phyloP scores from a whole-genome alignment of 2,797 vertebrate genomes.

The Nasua narica region DNA sequence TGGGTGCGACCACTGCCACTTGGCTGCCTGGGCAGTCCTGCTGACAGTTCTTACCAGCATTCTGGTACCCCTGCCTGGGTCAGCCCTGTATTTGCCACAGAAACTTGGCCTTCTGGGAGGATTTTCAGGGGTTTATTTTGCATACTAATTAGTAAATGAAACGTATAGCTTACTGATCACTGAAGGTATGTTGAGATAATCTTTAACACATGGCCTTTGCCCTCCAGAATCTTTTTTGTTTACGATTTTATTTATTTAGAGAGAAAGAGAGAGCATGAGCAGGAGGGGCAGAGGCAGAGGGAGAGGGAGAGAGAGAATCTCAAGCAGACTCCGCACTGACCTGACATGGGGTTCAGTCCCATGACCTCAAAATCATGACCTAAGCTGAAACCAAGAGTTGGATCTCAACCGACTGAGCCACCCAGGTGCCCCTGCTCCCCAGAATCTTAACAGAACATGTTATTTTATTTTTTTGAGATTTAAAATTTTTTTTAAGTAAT shows the following conservation, averaged over 20 bases:
- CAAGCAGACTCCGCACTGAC: background rate
- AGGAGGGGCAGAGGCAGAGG: background rate
- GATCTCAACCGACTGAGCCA: background rate
- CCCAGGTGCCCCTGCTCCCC: background rate
- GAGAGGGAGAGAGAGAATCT: background rate
- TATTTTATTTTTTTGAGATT: background rate
- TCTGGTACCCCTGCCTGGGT: background rate
- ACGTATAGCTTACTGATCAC: background rate
- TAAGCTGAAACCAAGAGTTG: background rate
- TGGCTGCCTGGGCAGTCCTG: background rate
- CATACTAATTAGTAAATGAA: background rate
- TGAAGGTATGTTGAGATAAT: background rate
- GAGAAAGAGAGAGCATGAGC: background rate
- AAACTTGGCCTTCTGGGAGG: background rate
- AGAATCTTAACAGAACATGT: background rate
- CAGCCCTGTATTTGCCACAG: background rate
- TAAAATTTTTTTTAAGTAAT: background rate
- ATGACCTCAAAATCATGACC: background rate
- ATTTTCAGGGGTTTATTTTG: background rate
- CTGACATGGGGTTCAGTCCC: background rate
- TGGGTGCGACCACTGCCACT: background rate
- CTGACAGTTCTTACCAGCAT: background rate
- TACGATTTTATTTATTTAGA: background rate
- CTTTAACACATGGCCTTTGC: background rate
- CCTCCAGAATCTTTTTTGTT: background rate